phyloP scores from a whole-genome alignment of 2,888 invertebrate genomes.

The Philaethria dido region DNA sequence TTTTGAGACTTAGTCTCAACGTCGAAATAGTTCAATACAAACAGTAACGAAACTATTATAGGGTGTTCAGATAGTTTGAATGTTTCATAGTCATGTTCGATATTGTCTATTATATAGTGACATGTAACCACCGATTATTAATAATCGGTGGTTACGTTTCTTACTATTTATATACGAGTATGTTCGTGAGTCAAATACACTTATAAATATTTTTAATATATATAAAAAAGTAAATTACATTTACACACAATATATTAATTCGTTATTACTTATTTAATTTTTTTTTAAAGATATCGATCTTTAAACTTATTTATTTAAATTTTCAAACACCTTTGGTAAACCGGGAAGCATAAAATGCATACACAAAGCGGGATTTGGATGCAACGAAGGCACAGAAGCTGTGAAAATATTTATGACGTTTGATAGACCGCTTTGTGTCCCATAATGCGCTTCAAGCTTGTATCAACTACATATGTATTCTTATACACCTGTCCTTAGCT shows the following conservation, averaged over 20 bases:
- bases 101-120: neutral
- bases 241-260: neutral
- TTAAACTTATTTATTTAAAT: constrained; percentile 12
- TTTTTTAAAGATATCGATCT: too few species aligned
- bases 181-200: neutral
- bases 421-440: constrained; percentile 76
- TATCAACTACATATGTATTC: constrained; percentile 24
- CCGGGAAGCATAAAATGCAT: constrained; percentile 58
- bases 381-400: constrained; percentile 59
- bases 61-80: constrained; percentile 47
- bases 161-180: neutral
- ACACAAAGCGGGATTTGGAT: constrained; percentile 70
- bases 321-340: constrained; percentile 54
- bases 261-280: too few species aligned
- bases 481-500: constrained; percentile 19
- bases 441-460: constrained; percentile 49
- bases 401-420: constrained; percentile 78
- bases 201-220: neutral
- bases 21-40: constrained; percentile 67
- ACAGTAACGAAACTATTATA: constrained; percentile 47
- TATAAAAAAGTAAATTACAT: neutral
- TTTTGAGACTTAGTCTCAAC: constrained; percentile 64
- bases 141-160: too few species aligned
- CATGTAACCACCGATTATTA: neutral
- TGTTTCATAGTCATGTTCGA: neutral